Conservation (phyloP, 2,888 invertebrate species). For the Agrotis ipsilon region DNA sequence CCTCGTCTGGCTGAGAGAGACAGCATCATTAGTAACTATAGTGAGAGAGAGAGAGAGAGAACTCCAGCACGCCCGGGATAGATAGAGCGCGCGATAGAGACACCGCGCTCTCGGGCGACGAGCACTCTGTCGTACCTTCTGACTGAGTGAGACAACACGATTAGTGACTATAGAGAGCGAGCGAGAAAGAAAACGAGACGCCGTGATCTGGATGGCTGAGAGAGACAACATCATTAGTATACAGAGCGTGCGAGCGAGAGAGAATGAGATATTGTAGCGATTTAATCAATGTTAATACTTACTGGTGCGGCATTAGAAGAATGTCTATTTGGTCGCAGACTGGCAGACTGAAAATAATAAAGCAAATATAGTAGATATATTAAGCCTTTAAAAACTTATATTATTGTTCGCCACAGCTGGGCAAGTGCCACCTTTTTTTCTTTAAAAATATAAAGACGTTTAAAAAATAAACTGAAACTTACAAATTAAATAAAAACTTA, state of each 20-base stretch:
- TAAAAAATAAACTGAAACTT: no score
- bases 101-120: constrained; percentile 90
- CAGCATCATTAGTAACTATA: background rate
- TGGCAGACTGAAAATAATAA: constrained; percentile 80
- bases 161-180: background rate
- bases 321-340: constrained; percentile 81
- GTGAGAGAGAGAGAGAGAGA: constrained; percentile 94
- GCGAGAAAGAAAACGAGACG: constrained; percentile 97
- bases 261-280: background rate
- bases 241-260: no score
- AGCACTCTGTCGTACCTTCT: constrained; percentile 76
- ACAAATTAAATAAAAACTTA: no score
- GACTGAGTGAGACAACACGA: constrained; percentile 29
- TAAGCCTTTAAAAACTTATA: background rate
- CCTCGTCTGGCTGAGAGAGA: constrained; percentile 67
- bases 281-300: constrained; percentile 55
- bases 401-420: no score
- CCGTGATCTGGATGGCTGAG: constrained; percentile 50
- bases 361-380: background rate
- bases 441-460: no score
- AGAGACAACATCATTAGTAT: no score
- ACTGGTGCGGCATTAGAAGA: constrained; percentile 81
- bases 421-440: no score
- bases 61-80: constrained; percentile 97
- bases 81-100: constrained; percentile 94